Conservation (phyloP, 2,888 invertebrate genomes). For the Nasonovia ribisnigri region DNA sequence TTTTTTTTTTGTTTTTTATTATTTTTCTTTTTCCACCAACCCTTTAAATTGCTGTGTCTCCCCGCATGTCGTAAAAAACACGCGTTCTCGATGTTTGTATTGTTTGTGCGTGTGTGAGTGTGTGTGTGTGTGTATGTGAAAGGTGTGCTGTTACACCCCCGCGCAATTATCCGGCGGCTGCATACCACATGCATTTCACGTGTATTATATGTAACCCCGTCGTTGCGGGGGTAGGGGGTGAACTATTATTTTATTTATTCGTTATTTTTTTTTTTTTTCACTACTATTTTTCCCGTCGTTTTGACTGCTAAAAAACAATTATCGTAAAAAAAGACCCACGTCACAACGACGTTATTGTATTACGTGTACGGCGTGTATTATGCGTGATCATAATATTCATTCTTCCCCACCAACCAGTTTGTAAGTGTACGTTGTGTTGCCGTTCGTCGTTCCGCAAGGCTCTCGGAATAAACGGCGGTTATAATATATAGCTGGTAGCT, state of each 20-base stretch:
- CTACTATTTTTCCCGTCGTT: slow-evolving; percentile 35
- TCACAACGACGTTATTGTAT: not conserved
- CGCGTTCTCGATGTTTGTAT: slow-evolving; percentile 54
- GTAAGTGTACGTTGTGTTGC: slow-evolving; percentile 44
- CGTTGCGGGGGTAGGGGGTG: not conserved
- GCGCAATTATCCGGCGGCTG: slow-evolving; percentile 64
- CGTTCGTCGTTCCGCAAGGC: not conserved
- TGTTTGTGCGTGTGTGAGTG: slow-evolving; percentile 45
- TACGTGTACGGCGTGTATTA: not conserved
- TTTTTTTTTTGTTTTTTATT: slow-evolving; percentile 33
- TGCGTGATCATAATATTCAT: not conserved
- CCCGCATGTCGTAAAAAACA: slow-evolving; percentile 48
- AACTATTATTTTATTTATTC: slow-evolving; percentile 49
- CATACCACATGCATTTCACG: slow-evolving; percentile 46
- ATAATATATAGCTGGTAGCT: not conserved
- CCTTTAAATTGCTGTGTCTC: slow-evolving; percentile 63
- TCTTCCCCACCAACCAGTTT: not conserved
- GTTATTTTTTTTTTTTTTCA: not conserved
- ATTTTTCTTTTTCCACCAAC: slow-evolving; percentile 39
- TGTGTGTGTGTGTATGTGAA: slow-evolving; percentile 38
- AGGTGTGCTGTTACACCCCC: slow-evolving; percentile 65
- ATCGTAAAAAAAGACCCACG: not conserved
- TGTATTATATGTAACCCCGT: not conserved
- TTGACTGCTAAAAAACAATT: slow-evolving; percentile 26
- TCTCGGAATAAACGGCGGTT: not conserved